These are phyloP conservation scores for Blera fallax DNA, from an alignment of 2,888 invertebrate species.

Conservation along the genomic window DNA sequence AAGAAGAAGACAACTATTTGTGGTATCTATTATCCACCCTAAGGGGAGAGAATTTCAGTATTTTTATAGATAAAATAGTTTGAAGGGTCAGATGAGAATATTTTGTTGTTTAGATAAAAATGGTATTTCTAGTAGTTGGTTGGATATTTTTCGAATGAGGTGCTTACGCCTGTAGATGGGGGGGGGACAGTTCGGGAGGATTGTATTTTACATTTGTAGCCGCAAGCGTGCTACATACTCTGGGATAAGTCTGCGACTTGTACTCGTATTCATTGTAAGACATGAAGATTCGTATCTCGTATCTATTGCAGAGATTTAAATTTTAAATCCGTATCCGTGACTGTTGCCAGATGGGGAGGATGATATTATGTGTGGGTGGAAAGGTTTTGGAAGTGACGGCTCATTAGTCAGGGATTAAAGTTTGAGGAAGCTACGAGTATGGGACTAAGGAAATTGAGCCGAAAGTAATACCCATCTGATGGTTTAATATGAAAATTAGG, in stretches of 20 bases:
- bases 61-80: constrained; percentile 45
- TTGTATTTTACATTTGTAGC: not conserved
- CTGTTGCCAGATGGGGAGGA: not conserved
- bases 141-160: not conserved
- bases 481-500: not conserved
- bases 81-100: constrained; percentile 36
- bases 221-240: not conserved
- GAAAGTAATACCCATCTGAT: not conserved
- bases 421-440: not conserved
- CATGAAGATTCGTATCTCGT: not conserved
- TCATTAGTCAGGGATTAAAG: not conserved
- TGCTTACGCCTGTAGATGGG: not conserved
- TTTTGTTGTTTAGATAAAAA: constrained; percentile 47
- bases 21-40: constrained; percentile 16
- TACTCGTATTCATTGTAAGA: not conserved
- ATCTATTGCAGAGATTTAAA: not conserved
- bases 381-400: not conserved
- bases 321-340: not conserved
- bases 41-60: constrained; percentile 16
- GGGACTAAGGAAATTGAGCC: not conserved
- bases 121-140: not conserved
- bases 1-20: constrained; percentile 8
- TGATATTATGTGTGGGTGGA: not conserved
- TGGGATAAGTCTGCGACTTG: not conserved
- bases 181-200: not conserved